Evolutionary conservation across 2,113 vertebrate species (phyloP).

Genomic region (Thinocorus orbignyianus): DNA sequence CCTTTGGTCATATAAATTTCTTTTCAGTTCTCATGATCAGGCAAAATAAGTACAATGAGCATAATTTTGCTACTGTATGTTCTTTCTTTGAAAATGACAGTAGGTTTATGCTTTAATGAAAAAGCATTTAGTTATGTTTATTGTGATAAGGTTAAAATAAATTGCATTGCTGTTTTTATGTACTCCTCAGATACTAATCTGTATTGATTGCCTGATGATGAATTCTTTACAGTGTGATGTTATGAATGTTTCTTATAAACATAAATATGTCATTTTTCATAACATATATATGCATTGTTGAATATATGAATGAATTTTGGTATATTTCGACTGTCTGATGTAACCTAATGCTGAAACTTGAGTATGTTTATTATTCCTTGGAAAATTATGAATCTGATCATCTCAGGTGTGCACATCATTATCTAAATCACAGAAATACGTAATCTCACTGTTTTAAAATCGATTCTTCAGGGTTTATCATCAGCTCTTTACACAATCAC

Average conservation of each 20-base stretch:
- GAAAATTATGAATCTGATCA: not conserved
- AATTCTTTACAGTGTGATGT: not conserved
- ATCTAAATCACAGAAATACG: not conserved
- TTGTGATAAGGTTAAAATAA: slow-evolving; percentile 5
- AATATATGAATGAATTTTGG: not conserved
- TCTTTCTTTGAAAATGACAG: not conserved
- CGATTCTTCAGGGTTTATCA: not conserved
- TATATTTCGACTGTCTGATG: not conserved
- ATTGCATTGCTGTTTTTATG: slow-evolving; percentile 1
- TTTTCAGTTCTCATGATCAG: slow-evolving; percentile 1
- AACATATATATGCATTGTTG: not conserved
- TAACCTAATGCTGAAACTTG: not conserved
- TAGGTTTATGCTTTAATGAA: not conserved
- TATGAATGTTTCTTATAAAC: slow-evolving; percentile 37
- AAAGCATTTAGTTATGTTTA: slow-evolving; percentile 33
- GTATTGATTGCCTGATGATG: slow-evolving; percentile 20
- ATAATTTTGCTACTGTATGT: not conserved
- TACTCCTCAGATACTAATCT: not conserved
- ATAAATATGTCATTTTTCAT: slow-evolving; percentile 22
- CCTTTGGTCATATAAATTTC: not conserved
- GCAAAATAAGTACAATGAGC: not conserved
- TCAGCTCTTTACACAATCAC: not conserved
- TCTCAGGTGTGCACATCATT: not conserved
- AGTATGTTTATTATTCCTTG: not conserved
- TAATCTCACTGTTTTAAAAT: not conserved